Evolutionary conservation across 2,888 invertebrate species (phyloP).

Genomic region (Agrochola macilenta): DNA sequence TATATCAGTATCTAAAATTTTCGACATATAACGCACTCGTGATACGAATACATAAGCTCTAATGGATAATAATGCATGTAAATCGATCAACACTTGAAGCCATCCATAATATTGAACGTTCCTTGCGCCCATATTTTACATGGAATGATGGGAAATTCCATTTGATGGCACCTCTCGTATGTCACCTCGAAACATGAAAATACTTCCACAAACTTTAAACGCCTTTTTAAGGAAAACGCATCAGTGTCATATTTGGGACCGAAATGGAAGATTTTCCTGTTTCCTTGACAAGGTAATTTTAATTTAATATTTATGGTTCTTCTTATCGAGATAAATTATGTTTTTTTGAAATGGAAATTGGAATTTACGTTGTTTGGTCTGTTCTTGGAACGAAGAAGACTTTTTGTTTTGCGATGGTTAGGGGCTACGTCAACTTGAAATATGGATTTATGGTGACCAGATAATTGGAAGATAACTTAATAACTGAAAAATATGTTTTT

Average conservation of each 20-base stretch:
- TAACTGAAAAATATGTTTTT: background rate
- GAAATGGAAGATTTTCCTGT: constrained; percentile 50
- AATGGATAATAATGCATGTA: constrained; percentile 74
- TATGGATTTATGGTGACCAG: constrained; percentile 4
- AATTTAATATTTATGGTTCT: constrained; percentile 59
- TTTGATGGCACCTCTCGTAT: constrained; percentile 46
- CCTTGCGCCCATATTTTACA: constrained; percentile 47
- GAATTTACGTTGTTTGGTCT: constrained; percentile 29
- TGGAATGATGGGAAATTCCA: constrained; percentile 43
- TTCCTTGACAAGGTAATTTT: constrained; percentile 59
- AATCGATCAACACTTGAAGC: constrained; percentile 65
- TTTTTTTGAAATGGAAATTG: constrained; percentile 50
- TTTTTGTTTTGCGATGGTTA: constrained; percentile 21
- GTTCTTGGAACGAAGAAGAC: constrained; percentile 5
- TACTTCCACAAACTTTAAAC: constrained; percentile 52
- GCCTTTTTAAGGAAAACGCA: constrained; percentile 37
- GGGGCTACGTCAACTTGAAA: background rate
- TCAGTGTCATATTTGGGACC: constrained; percentile 49
- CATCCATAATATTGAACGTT: constrained; percentile 46
- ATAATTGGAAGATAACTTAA: background rate
- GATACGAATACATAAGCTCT: constrained; percentile 62
- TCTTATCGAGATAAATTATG: constrained; percentile 53
- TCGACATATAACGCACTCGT: constrained; percentile 31
- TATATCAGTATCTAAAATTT: constrained; percentile 7
- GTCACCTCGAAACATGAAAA: constrained; percentile 50